A percentile compares a stretch with the other conserved stretches of the same genome.
phyloP scores from a whole-genome alignment of 2,113 vertebrate genomes.

The Spermophilus dauricus region DNA sequence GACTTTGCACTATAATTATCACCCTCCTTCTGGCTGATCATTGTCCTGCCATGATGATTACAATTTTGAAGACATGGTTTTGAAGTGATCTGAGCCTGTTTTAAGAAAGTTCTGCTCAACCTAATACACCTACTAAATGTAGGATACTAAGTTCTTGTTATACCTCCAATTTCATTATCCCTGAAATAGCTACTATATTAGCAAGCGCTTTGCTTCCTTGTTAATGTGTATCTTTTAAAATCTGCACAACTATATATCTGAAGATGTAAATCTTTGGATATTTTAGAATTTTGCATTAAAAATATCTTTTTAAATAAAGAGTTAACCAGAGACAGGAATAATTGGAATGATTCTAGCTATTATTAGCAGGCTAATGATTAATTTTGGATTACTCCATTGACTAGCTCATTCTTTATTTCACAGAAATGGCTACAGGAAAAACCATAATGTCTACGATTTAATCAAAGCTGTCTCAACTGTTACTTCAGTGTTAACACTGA shows the following conservation, averaged over 20 bases:
- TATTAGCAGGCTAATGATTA: neutral
- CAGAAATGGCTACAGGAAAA: neutral
- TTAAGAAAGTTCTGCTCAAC: neutral
- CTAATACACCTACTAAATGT: neutral
- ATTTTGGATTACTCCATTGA: neutral
- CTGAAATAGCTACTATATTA: neutral
- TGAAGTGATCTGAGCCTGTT: neutral
- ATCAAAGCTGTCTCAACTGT: neutral
- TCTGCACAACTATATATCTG: neutral
- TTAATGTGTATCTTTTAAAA: neutral
- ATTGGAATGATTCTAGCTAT: neutral
- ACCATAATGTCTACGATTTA: neutral
- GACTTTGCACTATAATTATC: slow-evolving; percentile 25
- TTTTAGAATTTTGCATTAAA: neutral
- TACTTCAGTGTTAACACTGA: neutral
- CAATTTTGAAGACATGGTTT: neutral
- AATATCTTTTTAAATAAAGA: neutral
- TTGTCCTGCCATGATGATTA: neutral
- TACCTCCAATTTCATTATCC: neutral
- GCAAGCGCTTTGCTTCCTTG: neutral
- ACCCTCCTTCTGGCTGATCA: neutral
- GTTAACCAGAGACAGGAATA: neutral
- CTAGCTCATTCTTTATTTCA: neutral
- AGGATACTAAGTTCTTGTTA: neutral
- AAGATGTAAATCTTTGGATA: neutral